These are phyloP conservation scores for Microcebus jonahi DNA, from an alignment of 2,113 vertebrate genomes.

Conservation along the genomic window DNA sequence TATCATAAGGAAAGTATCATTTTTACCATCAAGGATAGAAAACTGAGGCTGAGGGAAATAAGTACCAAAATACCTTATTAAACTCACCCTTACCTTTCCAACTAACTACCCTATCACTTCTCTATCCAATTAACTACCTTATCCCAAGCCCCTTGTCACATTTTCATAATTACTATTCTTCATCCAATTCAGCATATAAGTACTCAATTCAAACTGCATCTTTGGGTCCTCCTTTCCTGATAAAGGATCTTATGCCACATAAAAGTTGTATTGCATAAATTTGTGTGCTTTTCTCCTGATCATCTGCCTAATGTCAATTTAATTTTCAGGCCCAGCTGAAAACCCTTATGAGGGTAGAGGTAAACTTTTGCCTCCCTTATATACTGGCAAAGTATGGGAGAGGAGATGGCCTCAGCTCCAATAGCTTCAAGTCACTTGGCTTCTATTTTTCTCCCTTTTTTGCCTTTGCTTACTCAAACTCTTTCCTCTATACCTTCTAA, in stretches of 20 bases:
- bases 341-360: neutral
- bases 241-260: neutral
- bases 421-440: neutral
- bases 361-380: neutral
- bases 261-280: neutral
- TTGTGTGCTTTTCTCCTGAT: neutral
- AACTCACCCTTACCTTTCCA: neutral
- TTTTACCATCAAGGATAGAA: neutral
- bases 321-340: neutral
- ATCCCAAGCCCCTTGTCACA: neutral
- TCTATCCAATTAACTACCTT: neutral
- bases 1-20: neutral
- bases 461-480: neutral
- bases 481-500: neutral
- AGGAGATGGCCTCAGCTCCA: neutral
- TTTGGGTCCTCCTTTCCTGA: neutral
- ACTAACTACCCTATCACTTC: neutral
- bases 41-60: neutral
- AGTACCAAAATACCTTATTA: neutral
- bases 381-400: neutral
- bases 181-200: neutral
- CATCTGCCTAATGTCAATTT: neutral
- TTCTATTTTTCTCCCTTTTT: neutral
- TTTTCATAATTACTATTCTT: neutral
- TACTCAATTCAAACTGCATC: neutral